phyloP scores from a whole-genome alignment of 1,140 invertebrate species.

The Pinna nobilis region DNA sequence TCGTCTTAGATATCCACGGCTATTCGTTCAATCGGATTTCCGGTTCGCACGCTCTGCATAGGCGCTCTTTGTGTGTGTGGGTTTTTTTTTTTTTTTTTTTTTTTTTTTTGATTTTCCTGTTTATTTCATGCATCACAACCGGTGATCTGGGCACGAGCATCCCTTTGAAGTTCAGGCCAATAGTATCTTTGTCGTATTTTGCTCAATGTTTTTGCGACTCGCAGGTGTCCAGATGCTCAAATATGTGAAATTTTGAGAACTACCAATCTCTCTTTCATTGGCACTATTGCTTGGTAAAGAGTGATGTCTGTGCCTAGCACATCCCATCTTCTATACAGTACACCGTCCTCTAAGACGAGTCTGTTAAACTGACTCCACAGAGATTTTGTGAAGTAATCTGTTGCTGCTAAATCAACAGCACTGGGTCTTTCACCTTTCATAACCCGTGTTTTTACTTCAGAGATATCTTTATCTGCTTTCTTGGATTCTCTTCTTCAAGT shows the following conservation, averaged over 20 bases:
- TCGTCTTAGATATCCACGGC: constrained; percentile 36
- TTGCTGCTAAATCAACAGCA: not conserved
- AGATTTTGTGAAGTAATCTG: not conserved
- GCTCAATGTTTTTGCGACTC: no score
- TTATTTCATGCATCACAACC: no score
- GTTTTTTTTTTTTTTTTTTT: not conserved
- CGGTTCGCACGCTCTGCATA: not conserved
- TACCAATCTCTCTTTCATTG: not conserved
- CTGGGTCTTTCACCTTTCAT: no score
- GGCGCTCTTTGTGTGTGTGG: no score
- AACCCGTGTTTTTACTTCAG: no score
- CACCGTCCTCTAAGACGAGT: not conserved
- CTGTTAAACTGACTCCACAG: not conserved
- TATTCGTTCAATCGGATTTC: constrained; percentile 12
- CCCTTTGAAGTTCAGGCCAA: no score
- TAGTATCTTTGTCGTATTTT: no score
- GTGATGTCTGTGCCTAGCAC: not conserved
- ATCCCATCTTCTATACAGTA: constrained; percentile 7
- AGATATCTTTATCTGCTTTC: no score
- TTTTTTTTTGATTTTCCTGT: no score
- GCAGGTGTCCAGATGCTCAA: not conserved
- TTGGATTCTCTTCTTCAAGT: no score
- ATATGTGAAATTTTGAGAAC: not conserved
- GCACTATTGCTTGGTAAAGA: constrained; percentile 13
- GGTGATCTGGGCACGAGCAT: no score